A percentile compares a stretch with the other conserved stretches of the same genome.
phyloP scores from a whole-genome alignment of 2,113 vertebrate genomes.

The Bubo blakistoni region DNA sequence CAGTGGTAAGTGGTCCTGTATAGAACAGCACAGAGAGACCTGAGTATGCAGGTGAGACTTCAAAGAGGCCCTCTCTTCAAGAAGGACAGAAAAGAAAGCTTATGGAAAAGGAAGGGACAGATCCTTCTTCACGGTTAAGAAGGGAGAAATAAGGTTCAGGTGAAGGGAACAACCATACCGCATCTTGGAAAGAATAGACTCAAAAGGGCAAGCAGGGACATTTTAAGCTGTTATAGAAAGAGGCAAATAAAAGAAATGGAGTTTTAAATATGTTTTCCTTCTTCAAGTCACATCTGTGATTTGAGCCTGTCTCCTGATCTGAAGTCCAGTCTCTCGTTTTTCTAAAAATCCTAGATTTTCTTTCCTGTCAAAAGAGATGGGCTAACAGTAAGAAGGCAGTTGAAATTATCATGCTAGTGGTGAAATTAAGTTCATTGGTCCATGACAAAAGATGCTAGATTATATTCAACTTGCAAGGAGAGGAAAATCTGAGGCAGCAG shows the following conservation, averaged over 20 bases:
- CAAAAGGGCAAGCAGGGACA: neutral
- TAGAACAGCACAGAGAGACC: rapidly evolving
- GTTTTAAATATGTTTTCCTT: neutral
- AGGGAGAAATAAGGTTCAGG: neutral
- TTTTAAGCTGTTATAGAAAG: neutral
- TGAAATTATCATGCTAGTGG: neutral
- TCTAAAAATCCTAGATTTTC: neutral
- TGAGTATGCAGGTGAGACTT: neutral
- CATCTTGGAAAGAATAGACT: neutral
- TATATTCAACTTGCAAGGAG: neutral
- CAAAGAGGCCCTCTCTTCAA: neutral
- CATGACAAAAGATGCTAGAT: neutral
- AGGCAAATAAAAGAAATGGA: neutral
- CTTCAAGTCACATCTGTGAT: neutral
- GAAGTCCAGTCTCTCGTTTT: neutral
- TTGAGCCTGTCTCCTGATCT: neutral
- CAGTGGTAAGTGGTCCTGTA: neutral
- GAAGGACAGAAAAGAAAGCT: neutral
- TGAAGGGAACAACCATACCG: neutral
- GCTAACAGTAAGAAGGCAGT: neutral
- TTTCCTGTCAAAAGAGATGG: neutral
- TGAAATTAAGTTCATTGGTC: neutral
- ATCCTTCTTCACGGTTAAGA: neutral
- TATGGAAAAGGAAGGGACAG: neutral
- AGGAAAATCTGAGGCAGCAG: neutral